These are phyloP conservation scores for Charaxes varanes DNA, from an alignment of 1,140 invertebrate genomes.

Conservation along the genomic window DNA sequence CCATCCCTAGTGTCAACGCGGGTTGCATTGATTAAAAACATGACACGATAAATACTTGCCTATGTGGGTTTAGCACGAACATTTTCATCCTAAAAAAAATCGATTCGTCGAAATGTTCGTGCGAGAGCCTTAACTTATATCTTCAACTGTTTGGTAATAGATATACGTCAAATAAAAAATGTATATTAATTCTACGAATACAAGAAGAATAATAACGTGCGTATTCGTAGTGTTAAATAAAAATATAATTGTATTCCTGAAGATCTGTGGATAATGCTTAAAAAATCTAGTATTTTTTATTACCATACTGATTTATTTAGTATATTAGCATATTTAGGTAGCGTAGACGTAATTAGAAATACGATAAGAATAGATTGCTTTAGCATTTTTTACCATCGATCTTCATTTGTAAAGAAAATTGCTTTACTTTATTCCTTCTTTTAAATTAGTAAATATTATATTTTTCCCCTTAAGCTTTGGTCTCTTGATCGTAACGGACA, in stretches of 20 bases:
- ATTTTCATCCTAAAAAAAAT: too few relatives aligned
- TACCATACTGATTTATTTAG: slow-evolving; percentile 9
- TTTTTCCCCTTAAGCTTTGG: too few relatives aligned
- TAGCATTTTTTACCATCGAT: slow-evolving; percentile 3
- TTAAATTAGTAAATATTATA: too few relatives aligned
- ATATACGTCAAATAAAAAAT: neutral
- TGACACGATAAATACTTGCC: too few relatives aligned
- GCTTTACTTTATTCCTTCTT: too few relatives aligned
- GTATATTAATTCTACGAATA: neutral
- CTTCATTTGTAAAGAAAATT: too few relatives aligned
- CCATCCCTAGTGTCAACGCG: too few relatives aligned
- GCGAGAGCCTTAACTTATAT: too few relatives aligned
- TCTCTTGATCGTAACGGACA: too few relatives aligned
- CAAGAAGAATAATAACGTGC: neutral
- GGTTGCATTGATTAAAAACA: too few relatives aligned
- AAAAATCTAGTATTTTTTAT: slow-evolving; percentile 4
- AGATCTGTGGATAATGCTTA: neutral
- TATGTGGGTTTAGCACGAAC: too few relatives aligned
- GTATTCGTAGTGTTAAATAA: neutral
- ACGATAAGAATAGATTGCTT: slow-evolving; percentile 10
- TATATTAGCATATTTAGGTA: slow-evolving; percentile 5
- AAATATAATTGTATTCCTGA: neutral
- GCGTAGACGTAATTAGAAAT: slow-evolving; percentile 9
- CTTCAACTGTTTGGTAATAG: slow-evolving; percentile 3
- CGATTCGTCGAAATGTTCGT: too few relatives aligned